phyloP scores from a whole-genome alignment of 2,113 vertebrate genomes.

The Dicerorhinus sumatrensis region DNA sequence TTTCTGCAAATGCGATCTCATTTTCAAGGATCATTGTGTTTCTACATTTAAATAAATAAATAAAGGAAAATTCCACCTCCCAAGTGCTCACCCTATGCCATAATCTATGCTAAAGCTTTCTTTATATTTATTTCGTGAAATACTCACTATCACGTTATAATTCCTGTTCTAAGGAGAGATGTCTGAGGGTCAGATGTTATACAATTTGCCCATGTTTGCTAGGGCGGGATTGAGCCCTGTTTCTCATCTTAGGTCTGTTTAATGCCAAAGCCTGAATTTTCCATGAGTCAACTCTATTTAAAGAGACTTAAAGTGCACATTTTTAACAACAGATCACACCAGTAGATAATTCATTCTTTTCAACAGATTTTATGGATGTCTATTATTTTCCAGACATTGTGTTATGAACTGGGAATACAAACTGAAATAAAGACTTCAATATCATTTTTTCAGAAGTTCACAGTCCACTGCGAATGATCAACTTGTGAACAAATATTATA shows the following conservation, averaged over 20 bases:
- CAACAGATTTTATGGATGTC: not conserved
- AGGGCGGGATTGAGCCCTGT: not conserved
- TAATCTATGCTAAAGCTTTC: not conserved
- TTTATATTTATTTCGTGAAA: not conserved
- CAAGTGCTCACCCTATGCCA: not conserved
- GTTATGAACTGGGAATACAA: not conserved
- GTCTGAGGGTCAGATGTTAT: not conserved
- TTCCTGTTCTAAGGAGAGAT: not conserved
- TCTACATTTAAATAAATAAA: not conserved
- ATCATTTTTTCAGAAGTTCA: not conserved
- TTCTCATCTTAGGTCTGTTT: not conserved
- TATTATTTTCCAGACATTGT: not conserved
- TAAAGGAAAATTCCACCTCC: not conserved
- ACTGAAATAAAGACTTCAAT: not conserved
- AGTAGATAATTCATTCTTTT: not conserved
- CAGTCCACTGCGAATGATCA: not conserved
- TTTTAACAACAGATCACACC: not conserved
- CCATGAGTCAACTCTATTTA: not conserved
- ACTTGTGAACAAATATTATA: not conserved
- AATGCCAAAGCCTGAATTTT: not conserved
- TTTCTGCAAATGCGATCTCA: not conserved
- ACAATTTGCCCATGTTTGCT: not conserved
- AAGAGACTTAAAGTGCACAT: not conserved
- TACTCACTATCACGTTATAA: not conserved
- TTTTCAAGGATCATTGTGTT: not conserved